Evolutionary conservation across 2,888 invertebrate genomes (phyloP).

Genomic region (Calameuta filiformis): DNA sequence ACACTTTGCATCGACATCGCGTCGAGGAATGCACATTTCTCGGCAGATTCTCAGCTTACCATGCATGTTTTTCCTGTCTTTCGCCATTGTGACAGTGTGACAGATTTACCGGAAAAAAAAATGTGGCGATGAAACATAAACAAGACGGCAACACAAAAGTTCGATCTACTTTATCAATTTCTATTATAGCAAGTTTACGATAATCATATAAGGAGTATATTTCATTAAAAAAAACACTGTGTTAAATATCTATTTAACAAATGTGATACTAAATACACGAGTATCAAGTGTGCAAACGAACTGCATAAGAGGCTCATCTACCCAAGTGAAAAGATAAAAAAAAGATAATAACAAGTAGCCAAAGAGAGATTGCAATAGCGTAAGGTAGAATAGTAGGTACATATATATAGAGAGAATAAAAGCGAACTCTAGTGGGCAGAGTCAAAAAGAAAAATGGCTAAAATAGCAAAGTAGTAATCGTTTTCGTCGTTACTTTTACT

Average conservation of each 20-base stretch:
- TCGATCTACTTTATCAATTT: background rate
- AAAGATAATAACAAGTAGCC: background rate
- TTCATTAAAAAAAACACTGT: background rate
- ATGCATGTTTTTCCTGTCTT: background rate
- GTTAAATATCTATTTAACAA: background rate
- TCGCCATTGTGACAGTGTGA: background rate
- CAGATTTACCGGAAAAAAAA: background rate
- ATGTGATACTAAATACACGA: background rate
- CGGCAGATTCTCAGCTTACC: conserved; percentile 34
- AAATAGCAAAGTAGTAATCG: conserved; percentile 28
- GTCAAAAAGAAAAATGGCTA: background rate
- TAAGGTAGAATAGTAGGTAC: background rate
- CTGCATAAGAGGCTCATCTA: background rate
- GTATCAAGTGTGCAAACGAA: background rate
- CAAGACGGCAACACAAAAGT: background rate
- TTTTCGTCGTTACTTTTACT: conserved; percentile 37
- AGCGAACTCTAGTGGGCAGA: background rate
- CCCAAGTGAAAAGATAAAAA: background rate
- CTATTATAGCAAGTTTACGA: background rate
- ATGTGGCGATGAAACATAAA: background rate
- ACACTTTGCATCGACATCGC: conserved; percentile 33
- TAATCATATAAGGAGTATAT: background rate
- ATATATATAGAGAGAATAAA: background rate
- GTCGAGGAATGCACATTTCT: conserved; percentile 46
- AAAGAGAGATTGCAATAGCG: background rate